Evolutionary conservation across 1,140 invertebrate genomes (phyloP), one percentile per base, ranked within the genome.

Genomic region (Drosophila fuyamai): DNA sequence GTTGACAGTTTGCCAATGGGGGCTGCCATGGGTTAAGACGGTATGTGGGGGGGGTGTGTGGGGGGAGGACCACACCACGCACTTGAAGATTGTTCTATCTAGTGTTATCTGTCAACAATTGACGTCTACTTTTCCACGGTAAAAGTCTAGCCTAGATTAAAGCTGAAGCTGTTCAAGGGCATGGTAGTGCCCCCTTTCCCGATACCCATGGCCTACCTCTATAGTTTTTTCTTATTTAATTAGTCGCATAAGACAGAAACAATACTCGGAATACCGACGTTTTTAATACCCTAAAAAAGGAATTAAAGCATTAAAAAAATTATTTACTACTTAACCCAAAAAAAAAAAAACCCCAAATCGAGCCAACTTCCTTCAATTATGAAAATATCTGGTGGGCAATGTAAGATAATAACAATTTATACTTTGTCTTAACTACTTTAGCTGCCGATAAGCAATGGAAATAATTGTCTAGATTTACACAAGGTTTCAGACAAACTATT

Each of bases 401-500:
- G 44, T 29, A 58, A 5, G 29, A 65, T 36, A 74, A 70, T 58
- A 57, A 48, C 53, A 71, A 73, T 62, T 71, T 63, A 71, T 66
- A 66, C 43, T 41, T 51, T 56, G 41, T 54, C 47, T 79, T 41
- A 63, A 81, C 68, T 79, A 57, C 58, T 56, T 76, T 65, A 57
- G 57, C 55, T 86, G 83, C 70, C 83, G 83, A 86, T 86, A 86
- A 88, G 83, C 65, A 43, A 50, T 5, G 44, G 6, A 58, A 70
- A 41, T 41, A 36, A 40, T 36, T 74, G 79, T 75, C 75, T 74
- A 82, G 79, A 86, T 90, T 82, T 91, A 58, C 82, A 91, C 86
- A 79, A 81, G 67, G 51, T 23, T 46, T 54, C 44, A 47, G 43
- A 43, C 44, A 4, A 9, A 16, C n/a, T 16, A 29, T 50, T n/a